A percentile compares a stretch with the other conserved stretches of the same genome.
These are phyloP conservation scores for Zaprionus davidi DNA, from an alignment of 1,140 invertebrate genomes.

Conservation along the genomic window DNA sequence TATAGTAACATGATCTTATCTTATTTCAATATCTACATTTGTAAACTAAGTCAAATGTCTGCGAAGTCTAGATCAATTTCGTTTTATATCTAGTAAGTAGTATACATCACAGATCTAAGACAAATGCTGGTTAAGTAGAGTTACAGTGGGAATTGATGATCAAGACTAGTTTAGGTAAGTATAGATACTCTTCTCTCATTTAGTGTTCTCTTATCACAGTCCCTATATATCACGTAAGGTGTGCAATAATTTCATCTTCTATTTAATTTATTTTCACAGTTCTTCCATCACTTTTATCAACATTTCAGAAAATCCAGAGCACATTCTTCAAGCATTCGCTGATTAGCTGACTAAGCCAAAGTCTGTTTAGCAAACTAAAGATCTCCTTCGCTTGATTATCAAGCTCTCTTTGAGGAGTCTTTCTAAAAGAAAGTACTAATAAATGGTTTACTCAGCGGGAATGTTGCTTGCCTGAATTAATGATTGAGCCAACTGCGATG, in stretches of 20 bases:
- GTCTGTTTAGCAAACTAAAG: background rate
- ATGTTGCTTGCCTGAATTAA: background rate
- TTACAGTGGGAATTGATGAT: background rate
- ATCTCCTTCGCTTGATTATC: background rate
- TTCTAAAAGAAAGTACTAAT: constrained; percentile 7
- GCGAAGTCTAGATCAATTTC: no score
- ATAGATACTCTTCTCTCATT: no score
- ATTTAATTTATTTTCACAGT: background rate
- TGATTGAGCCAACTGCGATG: constrained; percentile 1
- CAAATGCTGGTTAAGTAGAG: background rate
- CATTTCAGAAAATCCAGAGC: background rate
- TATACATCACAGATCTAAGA: no score
- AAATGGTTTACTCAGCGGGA: constrained; percentile 8
- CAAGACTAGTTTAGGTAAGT: no score
- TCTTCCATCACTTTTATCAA: background rate
- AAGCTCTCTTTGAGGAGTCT: background rate
- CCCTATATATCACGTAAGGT: background rate
- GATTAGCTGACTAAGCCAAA: background rate
- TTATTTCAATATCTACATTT: no score
- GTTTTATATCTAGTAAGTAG: no score
- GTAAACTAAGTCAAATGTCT: no score
- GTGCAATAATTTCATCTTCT: background rate
- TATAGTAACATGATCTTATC: no score
- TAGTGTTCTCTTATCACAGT: no score
- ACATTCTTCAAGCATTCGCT: background rate